Evolutionary conservation across 2,888 invertebrate species (phyloP), one percentile per base, ranked within the genome.

Genomic region (Meghimatium bilineatum): DNA sequence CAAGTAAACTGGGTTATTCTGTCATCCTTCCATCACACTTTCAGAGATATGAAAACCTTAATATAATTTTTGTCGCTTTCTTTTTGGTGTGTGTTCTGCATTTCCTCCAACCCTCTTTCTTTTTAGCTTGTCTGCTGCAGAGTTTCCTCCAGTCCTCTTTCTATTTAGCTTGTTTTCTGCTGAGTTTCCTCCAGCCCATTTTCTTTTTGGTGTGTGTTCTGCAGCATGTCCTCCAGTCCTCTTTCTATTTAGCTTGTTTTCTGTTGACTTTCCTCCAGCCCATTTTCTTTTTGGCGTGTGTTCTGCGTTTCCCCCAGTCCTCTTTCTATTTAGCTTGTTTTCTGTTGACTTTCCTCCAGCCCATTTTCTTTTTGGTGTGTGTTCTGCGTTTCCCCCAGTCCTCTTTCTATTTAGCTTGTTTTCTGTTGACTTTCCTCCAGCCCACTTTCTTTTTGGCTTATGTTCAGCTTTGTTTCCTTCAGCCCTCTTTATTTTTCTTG

Each of bases 401-500:
- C 49, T 49, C 14, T 71, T 56, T 26, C 34, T 17, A 6, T 20
- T 52, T 34, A 69, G 8, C 80, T 80, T 80, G 49, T 29, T 56
- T 17, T 49, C n/a, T n/a, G n/a, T n/a, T n/a, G n/a, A n/a, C n/a
- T n/a, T n/a, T n/a, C n/a, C n/a, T n/a, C n/a, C n/a, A n/a, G 17
- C n/a, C n/a, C n/a, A n/a, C 38, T 52, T 75, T 20, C 8, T 14
- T 5, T 10, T 49, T 29, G 49, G n/a, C n/a, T n/a, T n/a, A 8
- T 56, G 63, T 38, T 26, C 20, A 44, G 29, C 44, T 26, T 52
- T 12, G 3, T 32, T 26, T 67, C 14, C 34, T 32, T 77, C 34
- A 38, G 76, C 77, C 38, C 75, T 82, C 32, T 77, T 69, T 69
- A 2, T 74, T 29, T 26, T 74, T 52, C 75, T 52, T n/a, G 69